Evolutionary conservation across 2,113 vertebrate genomes (phyloP), one percentile per base, ranked within the genome.

Genomic region (Malurus elegans): DNA sequence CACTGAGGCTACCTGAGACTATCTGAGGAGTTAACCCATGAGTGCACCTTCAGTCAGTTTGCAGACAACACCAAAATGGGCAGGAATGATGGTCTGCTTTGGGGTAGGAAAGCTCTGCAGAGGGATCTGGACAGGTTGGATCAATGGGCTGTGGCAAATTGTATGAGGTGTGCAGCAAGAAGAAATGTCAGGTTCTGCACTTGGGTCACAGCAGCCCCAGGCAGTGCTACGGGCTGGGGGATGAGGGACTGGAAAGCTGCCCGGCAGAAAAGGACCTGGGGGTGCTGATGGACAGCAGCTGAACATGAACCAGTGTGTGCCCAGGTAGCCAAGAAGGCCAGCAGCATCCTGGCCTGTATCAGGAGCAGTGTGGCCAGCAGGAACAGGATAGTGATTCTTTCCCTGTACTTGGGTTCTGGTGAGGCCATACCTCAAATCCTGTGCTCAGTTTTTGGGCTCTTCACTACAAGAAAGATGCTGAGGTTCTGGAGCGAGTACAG

Each of bases 181-280:
- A 31, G 5, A 82, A 60, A 5, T 15, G 29, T 20, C 14, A 40
- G 25, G 0, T 47, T 29, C 24, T 82, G 70, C 25, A 34, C 29
- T 31, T 60, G 38, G 5, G 16, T 67, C 61, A 47, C 19, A 53
- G 14, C 28, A 82, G 4, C 26, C 29, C 45, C 29, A 51, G 1
- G 69, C 69, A 60, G 45, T 20, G n/a, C 61, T 29, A 1, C 2
- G 53, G 12, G 28, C 38, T 45, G 24, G 13, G 19, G 16, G 11
- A 17, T 12, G 53, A 67, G 19, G 18, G n/a, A 4, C 47, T 82
- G 78, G 47, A 61, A 60, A 61, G 29, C 29, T 75, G 45, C n/a
- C 20, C 0, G 0, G n/a, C 6, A 34, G 61, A 4, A 60, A 25
- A n/a, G 38, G 7, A 74, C n/a, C 5, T 17, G 23, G 12, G 36